These are phyloP conservation scores for Potamilus streckersoni DNA, from an alignment of 1,140 invertebrate species.

Conservation along the genomic window DNA sequence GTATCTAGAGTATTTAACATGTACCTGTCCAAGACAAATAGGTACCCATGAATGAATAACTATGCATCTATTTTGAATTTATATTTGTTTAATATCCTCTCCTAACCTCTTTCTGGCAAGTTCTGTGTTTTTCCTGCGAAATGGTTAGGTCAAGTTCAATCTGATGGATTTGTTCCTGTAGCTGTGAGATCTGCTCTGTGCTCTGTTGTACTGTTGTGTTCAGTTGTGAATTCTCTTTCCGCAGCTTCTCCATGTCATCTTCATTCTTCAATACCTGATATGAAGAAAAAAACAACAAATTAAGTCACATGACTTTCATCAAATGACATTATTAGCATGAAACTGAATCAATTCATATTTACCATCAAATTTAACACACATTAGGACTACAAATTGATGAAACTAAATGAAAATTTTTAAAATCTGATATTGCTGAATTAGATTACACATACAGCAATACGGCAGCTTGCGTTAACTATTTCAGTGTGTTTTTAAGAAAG, in stretches of 20 bases:
- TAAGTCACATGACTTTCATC: too few species aligned
- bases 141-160: constrained; percentile 64
- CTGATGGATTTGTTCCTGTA: constrained; percentile 60
- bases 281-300: neutral
- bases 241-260: constrained; percentile 57
- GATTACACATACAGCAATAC: too few species aligned
- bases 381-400: too few species aligned
- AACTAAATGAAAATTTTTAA: too few species aligned
- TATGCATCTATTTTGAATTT: neutral
- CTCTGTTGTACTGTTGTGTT: constrained; percentile 43
- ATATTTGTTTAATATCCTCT: neutral
- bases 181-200: constrained; percentile 37
- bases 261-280: constrained; percentile 59
- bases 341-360: too few species aligned
- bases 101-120: constrained; percentile 65
- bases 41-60: neutral
- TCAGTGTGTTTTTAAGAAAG: too few species aligned
- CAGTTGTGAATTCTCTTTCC: constrained; percentile 58
- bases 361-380: too few species aligned
- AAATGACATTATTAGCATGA: too few species aligned
- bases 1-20: too few species aligned
- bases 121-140: constrained; percentile 65
- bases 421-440: too few species aligned
- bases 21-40: too few species aligned
- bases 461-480: too few species aligned